These are phyloP conservation scores for Miopithecus talapoin DNA, from an alignment of 2,797 vertebrate genomes.

Conservation along the genomic window DNA sequence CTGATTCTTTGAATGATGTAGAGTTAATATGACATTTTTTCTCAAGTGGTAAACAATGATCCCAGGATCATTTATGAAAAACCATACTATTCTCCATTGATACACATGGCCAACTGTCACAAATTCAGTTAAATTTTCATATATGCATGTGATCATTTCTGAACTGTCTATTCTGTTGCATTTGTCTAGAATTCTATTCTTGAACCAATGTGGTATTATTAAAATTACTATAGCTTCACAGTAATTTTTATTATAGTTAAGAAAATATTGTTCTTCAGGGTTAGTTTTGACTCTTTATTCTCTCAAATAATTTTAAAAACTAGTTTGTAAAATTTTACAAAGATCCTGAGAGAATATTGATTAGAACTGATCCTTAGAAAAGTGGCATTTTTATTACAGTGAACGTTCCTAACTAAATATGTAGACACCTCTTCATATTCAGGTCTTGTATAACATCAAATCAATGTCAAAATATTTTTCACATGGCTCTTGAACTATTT, in stretches of 20 bases:
- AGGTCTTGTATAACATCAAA: neutral
- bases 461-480: neutral
- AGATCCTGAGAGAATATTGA: neutral
- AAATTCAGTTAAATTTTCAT: constrained; percentile 14
- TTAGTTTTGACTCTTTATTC: neutral
- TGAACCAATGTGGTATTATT: neutral
- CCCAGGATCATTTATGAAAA: neutral
- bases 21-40: neutral
- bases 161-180: neutral
- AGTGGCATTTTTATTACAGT: neutral
- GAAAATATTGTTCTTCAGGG: neutral
- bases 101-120: neutral
- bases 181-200: neutral
- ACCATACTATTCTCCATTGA: neutral
- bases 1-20: neutral
- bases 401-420: neutral
- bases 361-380: neutral
- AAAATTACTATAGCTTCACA: neutral
- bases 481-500: neutral
- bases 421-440: neutral
- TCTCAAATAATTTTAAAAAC: neutral
- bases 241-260: neutral
- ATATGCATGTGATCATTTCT: neutral
- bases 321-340: neutral
- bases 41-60: neutral